Base-by-base conservation (phyloP, 2,888 invertebrate genomes). In the Mermis nigrescens region DNA sequence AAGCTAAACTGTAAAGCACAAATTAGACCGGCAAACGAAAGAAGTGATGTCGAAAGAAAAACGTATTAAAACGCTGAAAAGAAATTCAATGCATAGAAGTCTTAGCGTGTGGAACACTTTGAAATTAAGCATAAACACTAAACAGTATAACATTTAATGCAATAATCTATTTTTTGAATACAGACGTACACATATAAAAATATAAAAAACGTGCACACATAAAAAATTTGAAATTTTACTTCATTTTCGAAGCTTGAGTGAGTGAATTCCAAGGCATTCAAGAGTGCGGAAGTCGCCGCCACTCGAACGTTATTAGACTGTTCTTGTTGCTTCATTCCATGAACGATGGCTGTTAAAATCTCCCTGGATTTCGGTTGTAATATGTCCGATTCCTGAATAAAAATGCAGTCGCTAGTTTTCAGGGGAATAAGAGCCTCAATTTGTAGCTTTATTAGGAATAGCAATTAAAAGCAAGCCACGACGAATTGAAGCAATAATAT, bases 171-270 rank as follows among this genome's bases (percentile, higher is more conserved):
- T n/a, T n/a, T n/a, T n/a, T n/a, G n/a, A n/a, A n/a, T n/a, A n/a
- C n/a, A n/a, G n/a, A n/a, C n/a, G n/a, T n/a, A n/a, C n/a, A n/a
- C n/a, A n/a, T n/a, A n/a, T n/a, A n/a, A n/a, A n/a, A n/a, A n/a
- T n/a, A n/a, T n/a, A n/a, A n/a, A n/a, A n/a, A n/a, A n/a, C n/a
- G n/a, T n/a, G n/a, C n/a, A n/a, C n/a, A n/a, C n/a, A n/a, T n/a
- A n/a, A n/a, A n/a, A n/a, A n/a, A n/a, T n/a, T n/a, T 46, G 26
- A 7, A 4, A 29, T 32, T 12, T 60, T 70, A 81, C 82, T 75
- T 94, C 92, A 73, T 87, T 88, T 68, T 94, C 92, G 76, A 99
- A 99, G 77, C 98, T 99, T 31, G 88, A 87, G 77, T 87, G 86
- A 22, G 95, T 98, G 72, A 99, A 99, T 77, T 99, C 98, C 58